A percentile compares a stretch with the other conserved stretches of the same genome.
These are phyloP conservation scores for Poecilobothrus nobilitatus DNA, from an alignment of 2,888 invertebrate species.

Conservation along the genomic window DNA sequence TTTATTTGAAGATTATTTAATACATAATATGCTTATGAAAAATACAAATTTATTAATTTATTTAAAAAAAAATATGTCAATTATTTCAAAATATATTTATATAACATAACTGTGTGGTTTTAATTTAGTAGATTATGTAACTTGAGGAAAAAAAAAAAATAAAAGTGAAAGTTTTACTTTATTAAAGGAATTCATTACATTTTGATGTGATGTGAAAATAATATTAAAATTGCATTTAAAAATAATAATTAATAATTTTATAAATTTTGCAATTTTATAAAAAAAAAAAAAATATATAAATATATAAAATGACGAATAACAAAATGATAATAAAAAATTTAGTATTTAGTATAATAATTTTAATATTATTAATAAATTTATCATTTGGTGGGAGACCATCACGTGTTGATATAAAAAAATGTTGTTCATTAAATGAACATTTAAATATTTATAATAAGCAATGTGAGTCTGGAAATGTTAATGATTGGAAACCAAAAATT, in stretches of 20 bases:
- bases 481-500: constrained; percentile 51
- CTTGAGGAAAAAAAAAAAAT: neutral
- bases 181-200: neutral
- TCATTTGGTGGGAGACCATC: constrained; percentile 25
- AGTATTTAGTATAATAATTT: neutral
- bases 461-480: constrained; percentile 36
- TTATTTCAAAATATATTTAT: neutral
- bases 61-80: neutral
- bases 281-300: neutral
- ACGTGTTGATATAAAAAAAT: constrained; percentile 45
- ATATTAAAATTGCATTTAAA: neutral
- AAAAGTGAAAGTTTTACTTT: neutral
- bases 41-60: neutral
- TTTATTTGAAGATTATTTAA: neutral
- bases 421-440: constrained; percentile 49
- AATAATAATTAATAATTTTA: neutral
- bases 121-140: neutral
- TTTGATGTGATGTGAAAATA: neutral
- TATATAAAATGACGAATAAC: neutral
- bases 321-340: neutral
- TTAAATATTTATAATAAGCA: constrained; percentile 40
- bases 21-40: neutral
- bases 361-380: neutral
- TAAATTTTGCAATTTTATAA: neutral
- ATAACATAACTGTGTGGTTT: neutral